These are phyloP conservation scores for Gnathonemus longibarbis DNA, from an alignment of 2,113 vertebrate genomes.

Conservation along the genomic window DNA sequence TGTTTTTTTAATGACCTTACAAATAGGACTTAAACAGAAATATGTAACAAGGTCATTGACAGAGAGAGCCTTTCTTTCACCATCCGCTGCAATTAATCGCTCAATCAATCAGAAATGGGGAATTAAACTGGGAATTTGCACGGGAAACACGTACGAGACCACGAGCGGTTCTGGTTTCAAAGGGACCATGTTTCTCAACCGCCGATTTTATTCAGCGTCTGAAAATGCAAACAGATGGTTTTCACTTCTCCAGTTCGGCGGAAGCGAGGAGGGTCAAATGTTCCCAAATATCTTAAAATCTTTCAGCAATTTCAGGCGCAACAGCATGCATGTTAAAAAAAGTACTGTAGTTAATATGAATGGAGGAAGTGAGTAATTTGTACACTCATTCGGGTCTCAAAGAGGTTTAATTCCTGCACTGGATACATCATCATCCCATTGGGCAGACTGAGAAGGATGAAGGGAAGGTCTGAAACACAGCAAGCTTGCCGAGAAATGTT, in stretches of 20 bases:
- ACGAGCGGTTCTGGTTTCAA: not conserved
- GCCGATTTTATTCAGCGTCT: not conserved
- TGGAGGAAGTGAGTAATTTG: slow-evolving; percentile 41
- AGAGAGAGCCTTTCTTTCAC: not conserved
- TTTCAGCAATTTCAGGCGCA: slow-evolving; percentile 27
- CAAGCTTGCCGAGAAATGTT: slow-evolving; percentile 43
- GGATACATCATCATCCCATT: slow-evolving; percentile 51
- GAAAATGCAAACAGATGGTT: slow-evolving; percentile 20
- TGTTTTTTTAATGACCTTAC: not conserved
- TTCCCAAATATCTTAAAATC: slow-evolving; percentile 33
- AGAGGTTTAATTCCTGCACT: slow-evolving; percentile 33
- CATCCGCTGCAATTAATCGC: not conserved
- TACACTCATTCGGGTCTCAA: slow-evolving; percentile 32
- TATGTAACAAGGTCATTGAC: not conserved
- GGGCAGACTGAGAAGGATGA: slow-evolving; percentile 41
- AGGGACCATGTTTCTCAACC: slow-evolving; percentile 4
- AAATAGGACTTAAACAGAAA: not conserved
- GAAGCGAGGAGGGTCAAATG: slow-evolving; percentile 26
- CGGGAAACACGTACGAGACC: slow-evolving; percentile 3
- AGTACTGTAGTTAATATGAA: slow-evolving; percentile 36
- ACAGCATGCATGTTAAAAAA: slow-evolving; percentile 9
- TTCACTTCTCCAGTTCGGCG: slow-evolving; percentile 12
- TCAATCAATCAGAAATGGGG: slow-evolving; percentile 12
- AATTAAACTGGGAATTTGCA: slow-evolving; percentile 18
- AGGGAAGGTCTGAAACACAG: slow-evolving; percentile 32